Evolutionary conservation across 2,888 invertebrate species (phyloP), one percentile per base, ranked within the genome.

Genomic region (Brachyopa scutellaris): DNA sequence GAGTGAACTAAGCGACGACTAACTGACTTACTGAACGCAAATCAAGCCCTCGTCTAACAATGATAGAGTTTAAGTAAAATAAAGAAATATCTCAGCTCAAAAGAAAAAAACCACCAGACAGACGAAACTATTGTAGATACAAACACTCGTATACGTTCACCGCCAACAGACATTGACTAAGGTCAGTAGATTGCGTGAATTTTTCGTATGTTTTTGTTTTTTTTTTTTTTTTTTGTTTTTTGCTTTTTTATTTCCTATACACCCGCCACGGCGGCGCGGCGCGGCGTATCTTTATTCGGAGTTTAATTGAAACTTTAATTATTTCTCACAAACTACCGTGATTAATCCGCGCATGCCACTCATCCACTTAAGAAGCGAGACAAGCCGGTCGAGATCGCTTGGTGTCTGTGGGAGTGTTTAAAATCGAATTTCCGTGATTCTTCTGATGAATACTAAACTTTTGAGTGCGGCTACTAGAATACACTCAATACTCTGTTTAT

Each of bases 91-190:
- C 31, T 36, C 13, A 9, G 55, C 49, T 38, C 15, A 55, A 55
- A 62, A 33, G 0, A 53, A 45, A 78, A 26, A 49, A 29, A 59
- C 21, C 5, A 5, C 17, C 26, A 36, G 40, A 45, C 7, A 11
- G 8, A 36, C 13, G n/a, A n/a, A 67, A n/a, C n/a, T n/a, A n/a
- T 17, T 26, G 59, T 51, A 51, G 51, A 31, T 31, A 53, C n/a
- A 42, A 36, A 19, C n/a, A n/a, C n/a, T n/a, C n/a, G n/a, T n/a
- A n/a, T n/a, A n/a, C n/a, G n/a, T n/a, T n/a, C n/a, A n/a, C 11
- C 17, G 9, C 29, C 8, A 33, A 55, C 57, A 69, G 76, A 57
- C 76, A 76, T 80, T 76, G 80, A 64, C 80, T 80, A 80, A 80
- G 80, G 80, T 80, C 80, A 80, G 69, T 76, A 11, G 49, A 45